Evolutionary conservation across 2,113 vertebrate species (phyloP).

Genomic region (Barbus barbus): DNA sequence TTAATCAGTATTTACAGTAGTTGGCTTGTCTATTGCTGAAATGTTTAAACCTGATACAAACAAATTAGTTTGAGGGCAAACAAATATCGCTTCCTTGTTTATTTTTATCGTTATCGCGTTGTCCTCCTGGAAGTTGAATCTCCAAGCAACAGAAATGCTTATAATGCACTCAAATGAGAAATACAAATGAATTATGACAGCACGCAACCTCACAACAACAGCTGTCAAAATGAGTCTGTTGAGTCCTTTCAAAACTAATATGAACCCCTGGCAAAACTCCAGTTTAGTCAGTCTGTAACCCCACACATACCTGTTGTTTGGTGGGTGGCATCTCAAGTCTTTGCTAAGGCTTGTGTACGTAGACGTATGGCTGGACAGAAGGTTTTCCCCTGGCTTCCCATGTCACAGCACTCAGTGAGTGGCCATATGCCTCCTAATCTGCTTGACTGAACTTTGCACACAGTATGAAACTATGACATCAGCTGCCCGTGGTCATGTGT

Average conservation of each 20-base stretch:
- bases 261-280: not conserved
- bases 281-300: not conserved
- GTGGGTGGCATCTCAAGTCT: constrained; percentile 65
- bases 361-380: constrained; percentile 26
- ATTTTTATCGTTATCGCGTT: not conserved
- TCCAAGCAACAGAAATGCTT: constrained; percentile 10
- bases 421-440: constrained; percentile 56
- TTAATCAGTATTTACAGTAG: not conserved
- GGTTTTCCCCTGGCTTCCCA: constrained; percentile 55
- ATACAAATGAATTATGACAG: not conserved
- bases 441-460: constrained; percentile 72
- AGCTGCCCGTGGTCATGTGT: constrained; percentile 76
- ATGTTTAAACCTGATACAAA: not conserved
- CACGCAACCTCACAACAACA: not conserved
- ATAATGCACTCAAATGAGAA: not conserved
- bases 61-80: not conserved
- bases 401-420: constrained; percentile 57
- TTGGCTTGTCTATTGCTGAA: not conserved
- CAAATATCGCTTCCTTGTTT: constrained; percentile 40
- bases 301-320: constrained; percentile 65
- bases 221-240: not conserved
- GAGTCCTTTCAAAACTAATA: not conserved
- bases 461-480: constrained; percentile 66
- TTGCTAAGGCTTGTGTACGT: constrained; percentile 12
- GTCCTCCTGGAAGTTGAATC: not conserved